phyloP scores from a whole-genome alignment of 2,888 invertebrate genomes.

The Platycnemis pennipes region DNA sequence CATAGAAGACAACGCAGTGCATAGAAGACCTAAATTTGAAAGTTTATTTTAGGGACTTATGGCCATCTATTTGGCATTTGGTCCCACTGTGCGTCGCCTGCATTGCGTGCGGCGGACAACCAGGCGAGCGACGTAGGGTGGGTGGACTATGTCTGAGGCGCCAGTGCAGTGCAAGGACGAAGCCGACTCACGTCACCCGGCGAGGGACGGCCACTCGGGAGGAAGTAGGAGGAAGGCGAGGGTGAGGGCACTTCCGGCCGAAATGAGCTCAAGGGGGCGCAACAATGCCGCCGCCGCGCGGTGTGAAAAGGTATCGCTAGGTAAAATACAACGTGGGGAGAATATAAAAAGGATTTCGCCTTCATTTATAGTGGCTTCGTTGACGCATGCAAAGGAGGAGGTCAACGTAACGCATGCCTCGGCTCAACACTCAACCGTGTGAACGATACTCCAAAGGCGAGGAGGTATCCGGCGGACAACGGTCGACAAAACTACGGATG shows the following conservation, averaged over 20 bases:
- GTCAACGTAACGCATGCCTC: neutral
- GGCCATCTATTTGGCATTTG: too few relatives aligned
- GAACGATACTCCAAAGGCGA: neutral
- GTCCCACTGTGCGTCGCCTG: neutral
- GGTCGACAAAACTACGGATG: neutral
- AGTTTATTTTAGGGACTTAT: too few relatives aligned
- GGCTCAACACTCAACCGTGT: neutral
- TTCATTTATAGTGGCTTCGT: neutral
- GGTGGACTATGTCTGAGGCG: neutral
- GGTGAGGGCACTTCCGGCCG: neutral
- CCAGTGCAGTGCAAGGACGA: neutral
- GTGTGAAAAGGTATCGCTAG: neutral
- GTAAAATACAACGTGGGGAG: neutral
- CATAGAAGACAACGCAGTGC: too few relatives aligned
- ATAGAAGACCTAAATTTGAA: too few relatives aligned
- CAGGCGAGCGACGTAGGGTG: neutral
- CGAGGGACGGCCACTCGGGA: neutral
- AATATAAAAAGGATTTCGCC: neutral
- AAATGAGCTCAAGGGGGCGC: neutral
- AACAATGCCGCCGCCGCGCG: neutral
- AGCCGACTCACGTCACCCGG: neutral
- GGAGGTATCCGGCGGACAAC: neutral
- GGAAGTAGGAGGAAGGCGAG: neutral
- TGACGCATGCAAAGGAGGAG: neutral
- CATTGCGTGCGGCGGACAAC: neutral